A percentile compares a stretch with the other conserved stretches of the same genome.
phyloP scores from a whole-genome alignment of 2,888 invertebrate species.

The Stenolophus ochropezus region DNA sequence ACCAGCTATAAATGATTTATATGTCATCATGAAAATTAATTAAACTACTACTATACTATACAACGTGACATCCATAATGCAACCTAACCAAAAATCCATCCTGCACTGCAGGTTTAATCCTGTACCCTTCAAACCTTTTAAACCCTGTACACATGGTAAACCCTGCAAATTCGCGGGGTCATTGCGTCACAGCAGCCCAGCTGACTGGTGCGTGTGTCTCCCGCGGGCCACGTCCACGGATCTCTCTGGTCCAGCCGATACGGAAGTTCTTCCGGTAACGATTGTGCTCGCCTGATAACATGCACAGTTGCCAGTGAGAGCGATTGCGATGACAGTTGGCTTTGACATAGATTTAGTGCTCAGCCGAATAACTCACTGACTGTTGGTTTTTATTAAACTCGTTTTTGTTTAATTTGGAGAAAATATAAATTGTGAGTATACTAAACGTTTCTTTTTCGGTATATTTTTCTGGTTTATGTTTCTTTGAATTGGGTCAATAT shows the following conservation, averaged over 20 bases:
- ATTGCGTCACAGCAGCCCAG: neutral
- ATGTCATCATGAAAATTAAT: too few species aligned
- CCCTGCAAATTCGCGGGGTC: neutral
- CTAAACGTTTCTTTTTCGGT: too few species aligned
- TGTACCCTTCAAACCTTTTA: neutral
- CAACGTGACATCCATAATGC: neutral
- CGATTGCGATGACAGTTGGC: conserved; percentile 30
- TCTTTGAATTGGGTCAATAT: too few species aligned
- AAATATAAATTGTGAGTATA: too few species aligned
- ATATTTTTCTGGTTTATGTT: too few species aligned
- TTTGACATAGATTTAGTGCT: conserved; percentile 33
- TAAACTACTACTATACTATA: too few species aligned
- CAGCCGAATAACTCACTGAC: too few species aligned
- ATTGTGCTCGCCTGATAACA: conserved; percentile 40
- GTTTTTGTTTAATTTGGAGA: too few species aligned
- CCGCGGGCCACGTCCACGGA: neutral
- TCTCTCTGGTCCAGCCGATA: neutral
- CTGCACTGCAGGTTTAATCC: neutral
- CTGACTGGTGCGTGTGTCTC: neutral
- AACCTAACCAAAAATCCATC: neutral
- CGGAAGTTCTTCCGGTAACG: conserved; percentile 55
- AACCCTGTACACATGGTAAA: neutral
- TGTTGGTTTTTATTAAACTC: too few species aligned
- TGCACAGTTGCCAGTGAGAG: conserved; percentile 4
- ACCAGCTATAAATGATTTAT: too few species aligned